phyloP scores from a whole-genome alignment of 2,113 vertebrate genomes.

The Phrynocephalus versicolor region DNA sequence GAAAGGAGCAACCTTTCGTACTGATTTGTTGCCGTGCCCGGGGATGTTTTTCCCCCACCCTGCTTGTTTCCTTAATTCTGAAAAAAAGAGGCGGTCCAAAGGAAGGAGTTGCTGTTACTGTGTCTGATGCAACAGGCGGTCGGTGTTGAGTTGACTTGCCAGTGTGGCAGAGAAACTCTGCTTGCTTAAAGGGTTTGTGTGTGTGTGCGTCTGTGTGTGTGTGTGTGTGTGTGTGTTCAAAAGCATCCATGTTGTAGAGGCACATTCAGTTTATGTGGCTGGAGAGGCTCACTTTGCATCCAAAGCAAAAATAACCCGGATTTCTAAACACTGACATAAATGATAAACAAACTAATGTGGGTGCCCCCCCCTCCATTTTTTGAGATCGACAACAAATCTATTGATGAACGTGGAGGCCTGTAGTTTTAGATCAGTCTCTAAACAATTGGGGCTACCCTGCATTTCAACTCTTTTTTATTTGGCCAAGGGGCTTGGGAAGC shows the following conservation, averaged over 20 bases:
- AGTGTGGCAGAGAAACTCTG: not conserved
- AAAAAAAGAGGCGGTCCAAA: too few relatives aligned
- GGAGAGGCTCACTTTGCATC: not conserved
- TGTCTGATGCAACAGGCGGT: constrained; percentile 6
- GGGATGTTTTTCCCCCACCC: not conserved
- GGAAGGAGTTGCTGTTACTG: not conserved
- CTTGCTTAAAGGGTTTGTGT: not conserved
- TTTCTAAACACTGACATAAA: too few relatives aligned
- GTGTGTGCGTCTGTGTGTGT: not conserved
- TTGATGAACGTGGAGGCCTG: too few relatives aligned
- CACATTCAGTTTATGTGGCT: not conserved
- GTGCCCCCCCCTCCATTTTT: not conserved
- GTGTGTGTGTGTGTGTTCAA: too few relatives aligned
- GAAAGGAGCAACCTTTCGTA: not conserved
- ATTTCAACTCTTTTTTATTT: not conserved
- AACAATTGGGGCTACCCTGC: not conserved
- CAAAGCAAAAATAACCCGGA: not conserved
- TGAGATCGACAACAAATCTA: too few relatives aligned
- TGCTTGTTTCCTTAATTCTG: not conserved
- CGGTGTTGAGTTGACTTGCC: constrained; percentile 9
- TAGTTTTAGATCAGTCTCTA: too few relatives aligned
- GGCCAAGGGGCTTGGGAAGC: not conserved
- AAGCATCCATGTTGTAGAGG: not conserved
- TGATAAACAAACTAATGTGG: not conserved
- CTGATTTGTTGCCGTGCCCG: not conserved